These are phyloP conservation scores for Spermophilus dauricus DNA, from an alignment of 2,113 vertebrate genomes.

Conservation along the genomic window DNA sequence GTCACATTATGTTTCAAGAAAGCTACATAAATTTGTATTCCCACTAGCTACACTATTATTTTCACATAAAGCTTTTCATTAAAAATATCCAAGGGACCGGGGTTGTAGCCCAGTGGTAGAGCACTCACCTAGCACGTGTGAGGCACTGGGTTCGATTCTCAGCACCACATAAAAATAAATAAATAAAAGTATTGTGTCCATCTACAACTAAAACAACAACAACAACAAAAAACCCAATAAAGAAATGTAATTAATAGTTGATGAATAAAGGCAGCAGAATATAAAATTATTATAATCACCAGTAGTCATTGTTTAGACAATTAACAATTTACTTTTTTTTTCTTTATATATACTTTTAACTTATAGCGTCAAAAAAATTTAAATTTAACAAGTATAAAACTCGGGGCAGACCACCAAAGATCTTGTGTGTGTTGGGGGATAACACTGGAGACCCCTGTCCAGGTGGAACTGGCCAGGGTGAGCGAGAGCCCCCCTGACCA, in stretches of 20 bases:
- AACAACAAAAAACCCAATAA: background rate
- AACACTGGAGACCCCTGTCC: too few species aligned
- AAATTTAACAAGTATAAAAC: background rate
- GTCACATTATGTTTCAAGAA: background rate
- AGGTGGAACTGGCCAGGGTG: fast-evolving
- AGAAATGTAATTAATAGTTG: background rate
- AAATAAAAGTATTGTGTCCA: too few species aligned
- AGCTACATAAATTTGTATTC: background rate
- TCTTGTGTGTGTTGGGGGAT: too few species aligned
- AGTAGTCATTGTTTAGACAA: background rate
- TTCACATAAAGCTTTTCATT: background rate
- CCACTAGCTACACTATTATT: background rate
- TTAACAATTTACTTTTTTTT: background rate
- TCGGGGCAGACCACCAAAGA: background rate
- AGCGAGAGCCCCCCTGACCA: fast-evolving
- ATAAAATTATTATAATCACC: background rate
- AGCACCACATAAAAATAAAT: too few species aligned
- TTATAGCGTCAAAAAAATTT: background rate
- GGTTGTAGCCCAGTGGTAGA: too few species aligned
- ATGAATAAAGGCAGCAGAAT: background rate
- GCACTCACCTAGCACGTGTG: too few species aligned
- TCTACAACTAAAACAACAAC: too few species aligned
- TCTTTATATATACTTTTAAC: background rate
- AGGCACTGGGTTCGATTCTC: too few species aligned
- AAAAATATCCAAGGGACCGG: background rate